Evolutionary conservation across 2,113 vertebrate species (phyloP).

Genomic region (Narcine bancroftii): DNA sequence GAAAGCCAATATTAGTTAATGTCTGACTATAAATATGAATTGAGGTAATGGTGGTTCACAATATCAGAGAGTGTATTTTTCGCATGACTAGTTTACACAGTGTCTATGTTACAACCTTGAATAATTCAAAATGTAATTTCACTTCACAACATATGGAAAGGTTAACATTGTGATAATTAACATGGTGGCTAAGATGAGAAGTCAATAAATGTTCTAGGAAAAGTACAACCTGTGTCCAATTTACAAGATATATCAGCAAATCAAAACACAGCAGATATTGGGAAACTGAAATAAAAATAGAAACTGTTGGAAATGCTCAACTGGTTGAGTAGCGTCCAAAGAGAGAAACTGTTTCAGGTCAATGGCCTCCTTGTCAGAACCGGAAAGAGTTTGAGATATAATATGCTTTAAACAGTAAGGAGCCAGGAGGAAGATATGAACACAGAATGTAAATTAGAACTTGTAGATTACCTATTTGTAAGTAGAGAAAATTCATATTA

Average conservation of each 20-base stretch:
- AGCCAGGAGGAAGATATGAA: too few relatives aligned
- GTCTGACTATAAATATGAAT: constrained; percentile 56
- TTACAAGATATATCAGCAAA: not conserved
- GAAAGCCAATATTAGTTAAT: constrained; percentile 68
- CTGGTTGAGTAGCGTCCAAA: too few relatives aligned
- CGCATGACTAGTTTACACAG: constrained; percentile 12
- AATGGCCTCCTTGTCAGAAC: too few relatives aligned
- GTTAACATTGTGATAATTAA: constrained; percentile 21
- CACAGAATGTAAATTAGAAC: too few relatives aligned
- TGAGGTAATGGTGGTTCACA: constrained; percentile 51
- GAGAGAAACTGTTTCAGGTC: too few relatives aligned
- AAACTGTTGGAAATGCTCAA: too few relatives aligned
- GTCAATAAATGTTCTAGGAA: not conserved
- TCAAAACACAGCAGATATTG: too few relatives aligned
- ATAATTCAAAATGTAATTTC: constrained; percentile 29
- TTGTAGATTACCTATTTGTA: too few relatives aligned
- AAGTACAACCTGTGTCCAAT: not conserved
- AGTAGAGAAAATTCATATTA: too few relatives aligned
- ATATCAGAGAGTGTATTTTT: not conserved
- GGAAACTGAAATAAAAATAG: too few relatives aligned
- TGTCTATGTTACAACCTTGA: not conserved
- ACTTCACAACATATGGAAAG: not conserved
- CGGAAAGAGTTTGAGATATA: too few relatives aligned
- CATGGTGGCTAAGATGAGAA: not conserved
- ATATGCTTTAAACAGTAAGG: too few relatives aligned